A percentile compares a stretch with the other conserved stretches of the same genome.
Conservation (phyloP, 2,888 invertebrate species). For the Amitus sp. region DNA sequence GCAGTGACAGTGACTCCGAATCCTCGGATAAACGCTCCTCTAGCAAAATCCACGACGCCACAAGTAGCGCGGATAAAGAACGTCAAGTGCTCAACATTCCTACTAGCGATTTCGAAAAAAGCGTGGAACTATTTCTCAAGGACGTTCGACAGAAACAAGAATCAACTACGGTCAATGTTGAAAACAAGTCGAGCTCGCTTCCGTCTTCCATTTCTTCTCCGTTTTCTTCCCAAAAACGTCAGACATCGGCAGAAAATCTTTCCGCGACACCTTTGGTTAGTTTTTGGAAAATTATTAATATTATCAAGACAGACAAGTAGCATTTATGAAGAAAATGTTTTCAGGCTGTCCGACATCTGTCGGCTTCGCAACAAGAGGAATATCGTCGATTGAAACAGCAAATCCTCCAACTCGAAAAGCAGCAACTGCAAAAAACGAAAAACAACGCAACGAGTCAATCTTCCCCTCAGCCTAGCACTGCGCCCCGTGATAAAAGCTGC, state of each 20-base stretch:
- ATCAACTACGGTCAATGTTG: slow-evolving; percentile 41
- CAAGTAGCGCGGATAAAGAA: slow-evolving; percentile 10
- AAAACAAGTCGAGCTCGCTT: no score
- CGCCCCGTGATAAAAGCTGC: no score
- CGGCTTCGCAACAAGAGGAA: slow-evolving; percentile 63
- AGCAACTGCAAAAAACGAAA: slow-evolving; percentile 37
- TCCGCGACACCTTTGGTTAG: slow-evolving; percentile 47
- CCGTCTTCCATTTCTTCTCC: no score
- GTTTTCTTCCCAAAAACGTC: no score
- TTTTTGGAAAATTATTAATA: no score
- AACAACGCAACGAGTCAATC: neutral
- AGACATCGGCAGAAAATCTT: neutral
- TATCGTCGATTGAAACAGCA: slow-evolving; percentile 63
- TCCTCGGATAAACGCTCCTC: slow-evolving; percentile 17
- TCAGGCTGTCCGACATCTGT: slow-evolving; percentile 63
- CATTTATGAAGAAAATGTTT: slow-evolving; percentile 41
- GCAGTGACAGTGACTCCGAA: slow-evolving; percentile 58
- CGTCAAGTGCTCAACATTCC: slow-evolving; percentile 44
- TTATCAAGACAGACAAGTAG: no score
- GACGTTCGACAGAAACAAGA: slow-evolving; percentile 58
- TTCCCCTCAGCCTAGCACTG: neutral
- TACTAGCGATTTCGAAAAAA: slow-evolving; percentile 59
- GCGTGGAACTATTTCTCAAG: slow-evolving; percentile 58
- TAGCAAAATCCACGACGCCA: slow-evolving; percentile 7
- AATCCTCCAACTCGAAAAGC: slow-evolving; percentile 57